Percentiles rank a stretch among this genome's conserved stretches.
Evolutionary conservation across 2,888 invertebrate species (phyloP).

Genomic region (Boloria euphrosyne): DNA sequence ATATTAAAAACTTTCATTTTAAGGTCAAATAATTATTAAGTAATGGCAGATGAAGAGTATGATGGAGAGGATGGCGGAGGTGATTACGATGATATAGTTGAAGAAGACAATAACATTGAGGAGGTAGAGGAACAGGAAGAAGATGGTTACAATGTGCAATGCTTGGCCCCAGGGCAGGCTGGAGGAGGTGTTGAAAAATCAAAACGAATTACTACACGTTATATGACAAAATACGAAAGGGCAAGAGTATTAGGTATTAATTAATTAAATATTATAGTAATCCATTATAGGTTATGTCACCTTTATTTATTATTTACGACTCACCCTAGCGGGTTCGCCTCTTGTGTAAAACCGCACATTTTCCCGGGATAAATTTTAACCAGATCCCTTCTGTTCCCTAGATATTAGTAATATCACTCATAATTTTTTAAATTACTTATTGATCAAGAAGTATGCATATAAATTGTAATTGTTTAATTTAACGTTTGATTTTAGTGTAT

Average conservation of each 20-base stretch:
- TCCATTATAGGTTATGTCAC: slow-evolving; percentile 30
- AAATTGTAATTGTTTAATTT: too few relatives aligned
- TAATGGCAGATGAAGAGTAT: slow-evolving; percentile 93
- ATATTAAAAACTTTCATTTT: not conserved
- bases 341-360: too few relatives aligned
- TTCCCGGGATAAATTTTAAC: too few relatives aligned
- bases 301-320: not conserved
- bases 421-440: too few relatives aligned
- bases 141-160: slow-evolving; percentile 92
- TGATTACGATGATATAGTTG: slow-evolving; percentile 93
- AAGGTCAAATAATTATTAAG: not conserved
- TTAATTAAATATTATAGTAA: slow-evolving; percentile 26
- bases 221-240: slow-evolving; percentile 95
- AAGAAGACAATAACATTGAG: slow-evolving; percentile 94
- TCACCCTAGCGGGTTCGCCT: too few relatives aligned
- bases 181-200: slow-evolving; percentile 92
- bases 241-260: slow-evolving; percentile 69
- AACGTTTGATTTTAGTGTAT: too few relatives aligned
- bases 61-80: slow-evolving; percentile 91
- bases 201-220: slow-evolving; percentile 97
- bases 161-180: slow-evolving; percentile 90
- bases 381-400: too few relatives aligned
- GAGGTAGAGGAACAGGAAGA: slow-evolving; percentile 93
- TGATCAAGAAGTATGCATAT: too few relatives aligned
- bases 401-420: too few relatives aligned